Base-by-base conservation (phyloP, 2,888 invertebrate species). In the Mellilla xanthometata region DNA sequence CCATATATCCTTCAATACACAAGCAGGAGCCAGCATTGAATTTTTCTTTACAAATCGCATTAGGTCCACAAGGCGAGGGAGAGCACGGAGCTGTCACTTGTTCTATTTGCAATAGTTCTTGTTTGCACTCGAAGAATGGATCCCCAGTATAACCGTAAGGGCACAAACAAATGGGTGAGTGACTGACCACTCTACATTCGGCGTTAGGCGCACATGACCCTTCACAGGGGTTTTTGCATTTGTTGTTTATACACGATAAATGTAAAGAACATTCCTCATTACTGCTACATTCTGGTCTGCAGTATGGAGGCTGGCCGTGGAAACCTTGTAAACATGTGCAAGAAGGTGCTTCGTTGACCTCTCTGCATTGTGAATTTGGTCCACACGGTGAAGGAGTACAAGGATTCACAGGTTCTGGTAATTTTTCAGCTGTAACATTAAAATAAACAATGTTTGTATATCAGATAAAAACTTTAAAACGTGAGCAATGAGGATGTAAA, bases 371-470 rank as follows among this genome's bases (percentile, higher is more conserved):
- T 0, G 95, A 91, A 67, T 94, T 93, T 0, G 95, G 93, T 7
- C 96, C 96, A 69, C 96, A 96, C 2, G 95, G 96, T 29, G 94
- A 93, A 33, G 95, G 95, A 41, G 90, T 90, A 63, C 96, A 96
- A 2, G 94, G 94, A 63, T 95, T 92, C 45, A 88, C 74, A 15
- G 85, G 80, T 38, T 87, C 76, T 44, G 88, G 81, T 50, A 84
- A 65, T 42, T 81, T 84, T 68, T 91, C 90, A 54, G 91, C 92
- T 93, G 66, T 6, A 77, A 78, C 39, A 49, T 42, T 47, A 39
- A 40, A 42, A 11, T n/a, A n/a, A n/a, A n/a, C n/a, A n/a, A n/a
- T n/a, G n/a, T n/a, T n/a, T n/a, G n/a, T n/a, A n/a, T n/a, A n/a
- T n/a, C n/a, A n/a, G n/a, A n/a, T n/a, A n/a, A n/a, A n/a, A n/a